phyloP scores from a whole-genome alignment of 92 coral and sea anemone genomes.

The Epizoanthus ramosus region DNA sequence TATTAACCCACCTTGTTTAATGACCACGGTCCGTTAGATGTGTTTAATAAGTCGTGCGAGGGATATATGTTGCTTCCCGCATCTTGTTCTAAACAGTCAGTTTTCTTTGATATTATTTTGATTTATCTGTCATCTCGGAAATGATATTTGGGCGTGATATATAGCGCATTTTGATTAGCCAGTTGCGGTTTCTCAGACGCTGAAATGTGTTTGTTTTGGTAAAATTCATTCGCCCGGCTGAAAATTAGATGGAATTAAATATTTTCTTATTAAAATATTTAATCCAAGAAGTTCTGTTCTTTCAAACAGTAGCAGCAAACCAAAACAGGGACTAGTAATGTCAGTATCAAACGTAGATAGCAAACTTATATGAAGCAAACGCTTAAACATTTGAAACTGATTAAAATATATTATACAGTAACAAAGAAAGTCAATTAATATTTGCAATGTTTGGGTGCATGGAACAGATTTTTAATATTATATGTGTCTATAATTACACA shows the following conservation, averaged over 20 bases:
- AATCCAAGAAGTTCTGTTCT: no score
- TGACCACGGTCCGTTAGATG: no score
- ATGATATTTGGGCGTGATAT: not conserved
- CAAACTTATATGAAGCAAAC: not conserved
- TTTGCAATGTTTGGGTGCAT: not conserved
- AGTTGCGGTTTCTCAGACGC: not conserved
- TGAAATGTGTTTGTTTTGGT: not conserved
- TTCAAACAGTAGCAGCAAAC: not conserved
- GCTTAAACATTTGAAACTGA: not conserved
- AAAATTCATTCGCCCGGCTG: not conserved
- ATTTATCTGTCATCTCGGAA: not conserved
- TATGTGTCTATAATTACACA: not conserved
- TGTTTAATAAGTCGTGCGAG: no score
- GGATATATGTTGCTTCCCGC: no score
- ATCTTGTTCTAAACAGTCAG: no score
- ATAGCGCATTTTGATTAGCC: not conserved
- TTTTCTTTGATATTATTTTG: no score
- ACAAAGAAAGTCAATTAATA: not conserved
- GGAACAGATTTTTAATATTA: not conserved
- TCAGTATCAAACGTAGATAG: not conserved
- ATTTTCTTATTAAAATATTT: not conserved
- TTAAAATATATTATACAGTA: not conserved
- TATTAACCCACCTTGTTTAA: no score
- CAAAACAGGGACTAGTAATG: not conserved
- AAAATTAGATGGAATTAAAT: not conserved